Evolutionary conservation across 1,140 invertebrate genomes (phyloP), one percentile per base, ranked within the genome.

Genomic region (Rhopalosiphum padi): DNA sequence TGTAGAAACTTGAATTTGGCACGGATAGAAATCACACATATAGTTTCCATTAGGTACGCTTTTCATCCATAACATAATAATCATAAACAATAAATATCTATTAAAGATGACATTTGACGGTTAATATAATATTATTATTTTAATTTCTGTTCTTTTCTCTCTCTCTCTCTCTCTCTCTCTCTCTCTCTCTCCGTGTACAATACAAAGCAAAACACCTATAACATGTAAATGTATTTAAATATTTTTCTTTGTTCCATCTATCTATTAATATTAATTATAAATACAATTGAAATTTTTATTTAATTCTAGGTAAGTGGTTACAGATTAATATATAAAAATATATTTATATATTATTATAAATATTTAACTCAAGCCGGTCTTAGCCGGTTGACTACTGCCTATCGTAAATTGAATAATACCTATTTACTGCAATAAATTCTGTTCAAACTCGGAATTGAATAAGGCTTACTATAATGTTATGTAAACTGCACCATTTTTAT

Each of bases 1-100:
- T 46, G 43, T 87, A 46, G 1, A 15, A 87, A 87, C 85, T 87
- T 87, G 85, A 87, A 46, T 87, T 46, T 46, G 43, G 85, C 85
- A 46, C 15, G 25, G 43, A 5, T 30, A 87, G 30, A n/a, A 87
- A 48, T 46, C 43, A 37, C 18, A 23, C 11, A n/a, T 46, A 48
- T 46, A 18, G 41, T 46, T 48, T 87, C 85, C 85, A 87, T 87
- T 87, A 85, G 18, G 11, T 18, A 87, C 41, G 30, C 4, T 46
- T 87, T 87, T 86, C 30, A n/a, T 46, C 41, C 11, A n/a, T 46
- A 86, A 4, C 0, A 37, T 41, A 25, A 86, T 43, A 77, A 77
- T n/a, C 60, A 5, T 77, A 18, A 77, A n/a, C 4, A 77, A 77
- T 77, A 77, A 68, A 68, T 68, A 68, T 15, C 4, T 68, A 68